Conservation (phyloP, 1,140 invertebrate genomes). For the Eriosoma lanigerum region DNA sequence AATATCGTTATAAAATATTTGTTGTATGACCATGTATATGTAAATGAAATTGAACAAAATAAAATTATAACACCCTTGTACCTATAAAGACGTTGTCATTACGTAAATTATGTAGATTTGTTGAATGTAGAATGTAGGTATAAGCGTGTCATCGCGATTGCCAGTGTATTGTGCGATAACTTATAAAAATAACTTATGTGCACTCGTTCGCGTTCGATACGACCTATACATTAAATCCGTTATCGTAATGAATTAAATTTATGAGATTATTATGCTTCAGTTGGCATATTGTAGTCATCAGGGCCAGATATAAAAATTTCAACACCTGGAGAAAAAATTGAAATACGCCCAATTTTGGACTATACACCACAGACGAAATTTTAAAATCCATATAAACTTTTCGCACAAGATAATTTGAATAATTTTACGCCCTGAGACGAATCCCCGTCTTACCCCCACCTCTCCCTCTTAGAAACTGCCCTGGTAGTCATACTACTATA, state of each 20-base stretch:
- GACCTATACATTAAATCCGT: neutral
- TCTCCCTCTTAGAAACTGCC: no score
- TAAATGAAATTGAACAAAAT: conserved; percentile 12
- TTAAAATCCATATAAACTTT: no score
- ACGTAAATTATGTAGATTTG: conserved; percentile 9
- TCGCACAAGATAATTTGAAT: no score
- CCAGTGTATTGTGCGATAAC: conserved; percentile 23
- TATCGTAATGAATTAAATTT: conserved; percentile 12
- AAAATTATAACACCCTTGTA: conserved; percentile 4
- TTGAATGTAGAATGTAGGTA: conserved; percentile 2
- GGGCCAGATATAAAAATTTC: no score
- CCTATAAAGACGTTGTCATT: conserved; percentile 16
- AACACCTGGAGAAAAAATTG: neutral
- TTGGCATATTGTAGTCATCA: neutral
- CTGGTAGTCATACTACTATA: no score
- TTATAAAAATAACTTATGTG: conserved; percentile 29
- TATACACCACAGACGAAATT: no score
- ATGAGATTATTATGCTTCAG: conserved; percentile 2
- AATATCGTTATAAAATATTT: no score
- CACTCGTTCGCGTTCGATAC: neutral
- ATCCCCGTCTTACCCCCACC: no score
- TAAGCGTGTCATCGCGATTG: conserved; percentile 1
- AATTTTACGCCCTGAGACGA: no score
- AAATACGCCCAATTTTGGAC: no score
- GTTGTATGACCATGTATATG: no score